phyloP scores from a whole-genome alignment of 1,140 invertebrate species.

The Pogonognathellus flavescens region DNA sequence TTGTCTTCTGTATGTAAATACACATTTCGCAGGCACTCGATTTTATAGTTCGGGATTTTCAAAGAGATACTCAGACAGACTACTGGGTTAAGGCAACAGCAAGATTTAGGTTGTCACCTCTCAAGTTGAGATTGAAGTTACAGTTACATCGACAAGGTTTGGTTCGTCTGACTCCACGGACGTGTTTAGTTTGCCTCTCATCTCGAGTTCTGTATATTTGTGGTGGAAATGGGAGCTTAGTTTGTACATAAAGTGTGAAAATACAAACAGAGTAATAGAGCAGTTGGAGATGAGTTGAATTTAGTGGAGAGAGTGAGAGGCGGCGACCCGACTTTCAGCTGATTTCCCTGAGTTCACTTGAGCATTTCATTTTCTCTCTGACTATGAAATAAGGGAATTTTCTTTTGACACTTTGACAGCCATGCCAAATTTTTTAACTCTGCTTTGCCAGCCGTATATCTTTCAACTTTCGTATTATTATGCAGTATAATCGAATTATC shows the following conservation, averaged over 20 bases:
- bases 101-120: background rate
- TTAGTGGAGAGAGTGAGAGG: background rate
- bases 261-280: slow-evolving; percentile 17
- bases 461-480: slow-evolving; percentile 13
- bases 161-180: background rate
- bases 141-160: slow-evolving; percentile 41
- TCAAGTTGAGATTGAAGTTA: slow-evolving; percentile 23
- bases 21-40: background rate
- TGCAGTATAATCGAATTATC: slow-evolving; percentile 14
- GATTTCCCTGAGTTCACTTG: slow-evolving; percentile 47
- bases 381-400: slow-evolving; percentile 39
- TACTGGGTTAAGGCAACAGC: background rate
- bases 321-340: slow-evolving; percentile 12
- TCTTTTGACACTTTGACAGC: slow-evolving; percentile 54
- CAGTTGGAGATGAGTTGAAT: background rate
- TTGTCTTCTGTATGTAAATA: background rate
- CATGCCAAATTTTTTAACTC: slow-evolving; percentile 45
- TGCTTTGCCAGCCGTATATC: background rate
- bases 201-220: background rate
- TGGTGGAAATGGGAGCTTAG: background rate
- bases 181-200: slow-evolving; percentile 1
- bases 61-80: background rate
- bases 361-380: slow-evolving; percentile 30
- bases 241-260: no score
- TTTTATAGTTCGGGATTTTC: background rate